Evolutionary conservation across 1,140 invertebrate genomes (phyloP).

Genomic region (Panulirus ornatus): DNA sequence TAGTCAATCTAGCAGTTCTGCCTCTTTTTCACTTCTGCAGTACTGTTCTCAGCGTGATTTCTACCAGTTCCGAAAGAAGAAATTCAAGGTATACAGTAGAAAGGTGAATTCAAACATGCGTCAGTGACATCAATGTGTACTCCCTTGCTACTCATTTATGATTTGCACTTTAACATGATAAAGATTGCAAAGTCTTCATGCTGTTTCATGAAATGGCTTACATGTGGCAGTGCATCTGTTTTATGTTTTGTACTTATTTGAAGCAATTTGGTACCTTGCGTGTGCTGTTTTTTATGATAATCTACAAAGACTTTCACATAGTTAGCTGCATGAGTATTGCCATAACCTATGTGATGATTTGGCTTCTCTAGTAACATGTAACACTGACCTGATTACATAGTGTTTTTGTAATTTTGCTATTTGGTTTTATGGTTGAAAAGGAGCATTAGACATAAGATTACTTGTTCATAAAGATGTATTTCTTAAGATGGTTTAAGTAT

Average conservation of each 20-base stretch:
- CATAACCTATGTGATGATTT: slow-evolving; percentile 18
- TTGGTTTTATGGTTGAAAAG: background rate
- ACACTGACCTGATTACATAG: slow-evolving; percentile 8
- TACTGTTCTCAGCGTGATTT: slow-evolving; percentile 61
- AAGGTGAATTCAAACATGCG: slow-evolving; percentile 56
- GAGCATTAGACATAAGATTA: background rate
- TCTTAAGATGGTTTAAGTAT: background rate
- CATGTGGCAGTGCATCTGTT: slow-evolving; percentile 34
- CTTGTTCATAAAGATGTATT: background rate
- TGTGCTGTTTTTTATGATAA: slow-evolving; percentile 10
- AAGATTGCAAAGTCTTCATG: slow-evolving; percentile 15
- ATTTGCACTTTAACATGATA: slow-evolving; percentile 51
- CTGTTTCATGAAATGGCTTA: slow-evolving; percentile 36
- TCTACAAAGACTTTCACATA: background rate
- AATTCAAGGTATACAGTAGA: slow-evolving; percentile 56
- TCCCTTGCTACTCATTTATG: slow-evolving; percentile 42
- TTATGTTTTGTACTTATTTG: slow-evolving; percentile 31
- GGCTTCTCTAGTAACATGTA: slow-evolving; percentile 21
- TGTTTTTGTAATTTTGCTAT: background rate
- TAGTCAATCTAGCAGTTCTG: slow-evolving; percentile 47
- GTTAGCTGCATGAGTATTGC: slow-evolving; percentile 31
- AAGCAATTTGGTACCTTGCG: slow-evolving; percentile 6
- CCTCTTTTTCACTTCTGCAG: slow-evolving; percentile 60
- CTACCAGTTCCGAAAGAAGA: slow-evolving; percentile 60
- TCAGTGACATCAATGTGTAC: slow-evolving; percentile 51